Evolutionary conservation across 2,113 vertebrate species (phyloP).

Genomic region (Furnarius figulus): DNA sequence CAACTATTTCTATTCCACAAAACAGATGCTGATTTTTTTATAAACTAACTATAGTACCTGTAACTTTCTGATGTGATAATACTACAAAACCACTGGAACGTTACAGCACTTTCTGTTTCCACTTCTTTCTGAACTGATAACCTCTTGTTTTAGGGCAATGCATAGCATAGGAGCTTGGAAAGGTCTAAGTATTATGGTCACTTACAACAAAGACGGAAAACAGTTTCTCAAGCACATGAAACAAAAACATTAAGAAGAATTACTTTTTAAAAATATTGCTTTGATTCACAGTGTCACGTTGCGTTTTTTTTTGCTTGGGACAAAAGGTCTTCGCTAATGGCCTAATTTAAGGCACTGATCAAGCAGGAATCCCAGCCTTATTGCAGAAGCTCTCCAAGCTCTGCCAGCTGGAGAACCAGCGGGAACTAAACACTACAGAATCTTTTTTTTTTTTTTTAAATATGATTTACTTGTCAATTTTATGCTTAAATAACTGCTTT

Average conservation of each 20-base stretch:
- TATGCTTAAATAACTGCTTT: conserved; percentile 10
- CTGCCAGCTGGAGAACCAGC: not conserved
- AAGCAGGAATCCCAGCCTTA: not conserved
- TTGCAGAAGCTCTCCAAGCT: not conserved
- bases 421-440: not conserved
- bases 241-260: not conserved
- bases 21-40: not conserved
- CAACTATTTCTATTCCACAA: not conserved
- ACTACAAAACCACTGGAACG: not conserved
- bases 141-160: not conserved
- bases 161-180: not conserved
- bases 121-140: not conserved
- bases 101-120: not conserved
- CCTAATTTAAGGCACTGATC: not conserved
- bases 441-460: not conserved
- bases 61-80: not conserved
- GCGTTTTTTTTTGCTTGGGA: not conserved
- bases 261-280: not conserved
- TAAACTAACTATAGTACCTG: not conserved
- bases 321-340: not conserved
- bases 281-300: not conserved
- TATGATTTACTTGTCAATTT: not conserved
- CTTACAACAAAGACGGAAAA: not conserved
- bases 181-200: not conserved
- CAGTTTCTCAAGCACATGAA: not conserved